phyloP scores from a whole-genome alignment of 2,888 invertebrate genomes.

The Creontiades dilutus region DNA sequence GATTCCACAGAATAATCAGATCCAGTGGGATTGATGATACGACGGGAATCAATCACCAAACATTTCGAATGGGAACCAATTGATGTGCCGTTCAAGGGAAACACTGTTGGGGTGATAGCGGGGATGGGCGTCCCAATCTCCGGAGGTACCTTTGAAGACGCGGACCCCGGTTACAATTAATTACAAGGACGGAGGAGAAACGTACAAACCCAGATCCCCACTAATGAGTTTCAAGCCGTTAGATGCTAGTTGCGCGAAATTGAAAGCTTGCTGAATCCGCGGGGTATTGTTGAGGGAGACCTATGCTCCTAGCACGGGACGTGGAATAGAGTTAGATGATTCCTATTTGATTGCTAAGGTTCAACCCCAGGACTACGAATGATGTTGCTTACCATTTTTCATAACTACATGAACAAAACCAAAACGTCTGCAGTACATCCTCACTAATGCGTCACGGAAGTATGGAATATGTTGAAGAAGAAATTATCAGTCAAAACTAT shows the following conservation, averaged over 20 bases:
- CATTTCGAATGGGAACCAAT: slow-evolving; percentile 33
- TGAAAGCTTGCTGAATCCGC: background rate
- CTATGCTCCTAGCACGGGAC: background rate
- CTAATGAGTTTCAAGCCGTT: slow-evolving; percentile 45
- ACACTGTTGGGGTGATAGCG: slow-evolving; percentile 27
- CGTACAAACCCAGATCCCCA: slow-evolving; percentile 18
- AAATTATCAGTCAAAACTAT: no score
- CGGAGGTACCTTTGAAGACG: slow-evolving; percentile 33
- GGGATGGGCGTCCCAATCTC: slow-evolving; percentile 25
- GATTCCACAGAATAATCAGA: slow-evolving; percentile 35
- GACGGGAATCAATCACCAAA: slow-evolving; percentile 38
- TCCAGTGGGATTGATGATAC: slow-evolving; percentile 21
- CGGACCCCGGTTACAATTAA: slow-evolving; percentile 39
- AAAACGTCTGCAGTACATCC: no score
- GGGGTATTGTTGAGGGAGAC: background rate
- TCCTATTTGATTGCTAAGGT: no score
- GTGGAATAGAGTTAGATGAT: no score
- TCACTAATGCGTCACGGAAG: no score
- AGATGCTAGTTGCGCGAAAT: background rate
- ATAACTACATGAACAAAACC: no score
- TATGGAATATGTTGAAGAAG: no score
- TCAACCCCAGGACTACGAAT: no score
- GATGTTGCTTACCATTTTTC: no score
- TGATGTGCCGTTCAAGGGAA: slow-evolving; percentile 17
- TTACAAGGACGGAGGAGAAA: slow-evolving; percentile 32